Base-by-base conservation (phyloP, 2,113 vertebrate species). In the Brevimyrus niger region DNA sequence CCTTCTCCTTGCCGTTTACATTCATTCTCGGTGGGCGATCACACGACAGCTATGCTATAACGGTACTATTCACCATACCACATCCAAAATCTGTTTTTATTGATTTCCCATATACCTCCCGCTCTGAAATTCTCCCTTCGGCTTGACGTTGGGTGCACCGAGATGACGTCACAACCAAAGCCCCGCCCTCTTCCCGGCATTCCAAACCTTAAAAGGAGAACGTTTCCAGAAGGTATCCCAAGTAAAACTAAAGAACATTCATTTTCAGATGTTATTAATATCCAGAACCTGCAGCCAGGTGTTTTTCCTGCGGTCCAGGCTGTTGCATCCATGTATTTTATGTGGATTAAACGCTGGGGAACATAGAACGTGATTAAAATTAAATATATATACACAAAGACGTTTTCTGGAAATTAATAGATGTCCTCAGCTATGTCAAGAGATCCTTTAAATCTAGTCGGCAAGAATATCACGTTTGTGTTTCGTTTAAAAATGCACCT, bases 1-100 rank as follows among this genome's bases (percentile, higher is more conserved):
- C 95, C 95, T 93, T 94, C 69, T 93, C 91, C 50, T 91, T 92
- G 83, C 89, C 92, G 46, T 80, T 89, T 31, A 35, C 84, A 2
- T 90, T 93, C 95, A 96, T 96, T 87, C 87, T 94, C 17, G 50
- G 50, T 13, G n/a, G 82, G 17, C 88, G 80, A 86, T 38, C 19
- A 9, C 48, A 85, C 42, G n/a, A 23, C 9, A 17, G 0, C 23
- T 23, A 27, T 53, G 27, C 7, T 80, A 80, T 80, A 80, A 80
- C 73, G 11, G 15, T 38, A 80, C 31, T 35, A 38, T 86, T 19
- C 3, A 50, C 55, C 11, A 5, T 51, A 38, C 10, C 42, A 69
- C 53, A n/a, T n/a, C 19, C 23, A 51, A n/a, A 53, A 38, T 5
- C 89, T 5, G 15, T 17, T 69, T 85, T 85, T n/a, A 17, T 19